A percentile compares a stretch with the other conserved stretches of the same genome.
These are phyloP conservation scores for Hemicordylus capensis DNA, from an alignment of 2,113 vertebrate species.

Conservation along the genomic window DNA sequence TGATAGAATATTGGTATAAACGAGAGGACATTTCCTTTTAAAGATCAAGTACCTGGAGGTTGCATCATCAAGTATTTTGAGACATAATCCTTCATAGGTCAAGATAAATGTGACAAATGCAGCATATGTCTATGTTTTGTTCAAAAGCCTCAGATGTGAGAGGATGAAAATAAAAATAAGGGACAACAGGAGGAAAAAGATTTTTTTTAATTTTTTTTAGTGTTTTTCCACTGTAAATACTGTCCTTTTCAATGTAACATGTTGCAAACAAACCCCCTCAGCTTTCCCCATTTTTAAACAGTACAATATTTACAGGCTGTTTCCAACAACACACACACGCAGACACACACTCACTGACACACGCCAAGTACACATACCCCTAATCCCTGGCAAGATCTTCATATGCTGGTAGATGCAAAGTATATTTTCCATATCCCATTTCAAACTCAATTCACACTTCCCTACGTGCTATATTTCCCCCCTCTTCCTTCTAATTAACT, in stretches of 20 bases:
- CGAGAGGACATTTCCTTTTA: neutral
- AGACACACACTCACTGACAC: slow-evolving; percentile 65
- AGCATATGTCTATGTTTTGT: neutral
- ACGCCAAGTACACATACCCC: slow-evolving; percentile 68
- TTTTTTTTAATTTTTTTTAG: slow-evolving; percentile 79
- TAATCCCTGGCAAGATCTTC: slow-evolving; percentile 69
- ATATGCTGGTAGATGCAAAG: slow-evolving; percentile 77
- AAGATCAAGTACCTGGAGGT: neutral
- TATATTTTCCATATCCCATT: slow-evolving; percentile 59
- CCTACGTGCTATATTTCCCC: neutral
- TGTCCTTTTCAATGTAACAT: slow-evolving; percentile 76
- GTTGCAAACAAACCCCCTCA: slow-evolving; percentile 71
- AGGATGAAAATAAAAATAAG: slow-evolving; percentile 47
- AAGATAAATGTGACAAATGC: neutral
- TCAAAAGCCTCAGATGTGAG: neutral
- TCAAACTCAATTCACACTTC: slow-evolving; percentile 42
- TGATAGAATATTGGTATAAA: neutral
- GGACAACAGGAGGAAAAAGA: slow-evolving; percentile 68
- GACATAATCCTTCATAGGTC: neutral
- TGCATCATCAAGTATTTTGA: neutral
- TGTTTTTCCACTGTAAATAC: slow-evolving; percentile 80
- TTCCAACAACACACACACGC: slow-evolving; percentile 71
- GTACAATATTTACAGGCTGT: slow-evolving; percentile 82
- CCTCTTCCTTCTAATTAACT: slow-evolving; percentile 46
- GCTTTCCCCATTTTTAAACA: slow-evolving; percentile 78